Evolutionary conservation across 2,888 invertebrate genomes (phyloP).

Genomic region (Volucella zonaria): DNA sequence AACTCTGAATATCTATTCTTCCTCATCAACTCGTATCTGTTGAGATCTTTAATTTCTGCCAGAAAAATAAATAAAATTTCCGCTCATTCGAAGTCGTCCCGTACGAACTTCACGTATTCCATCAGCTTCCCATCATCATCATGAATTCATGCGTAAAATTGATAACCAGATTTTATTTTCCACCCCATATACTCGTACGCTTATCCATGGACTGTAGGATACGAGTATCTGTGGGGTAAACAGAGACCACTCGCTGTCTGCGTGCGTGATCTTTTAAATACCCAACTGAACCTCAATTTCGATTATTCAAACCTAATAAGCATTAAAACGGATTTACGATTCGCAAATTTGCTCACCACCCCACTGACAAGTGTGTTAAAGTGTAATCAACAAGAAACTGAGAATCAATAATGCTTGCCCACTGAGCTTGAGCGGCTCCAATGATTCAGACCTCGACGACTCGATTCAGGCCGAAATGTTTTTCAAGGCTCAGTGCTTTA

Average conservation of each 20-base stretch:
- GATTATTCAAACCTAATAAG: conserved; percentile 66
- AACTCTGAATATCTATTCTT: no score
- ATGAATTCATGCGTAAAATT: conserved; percentile 54
- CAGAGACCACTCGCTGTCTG: background rate
- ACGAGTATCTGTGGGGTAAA: no score
- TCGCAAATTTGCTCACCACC: conserved; percentile 24
- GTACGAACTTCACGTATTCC: background rate
- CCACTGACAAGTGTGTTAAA: conserved; percentile 12
- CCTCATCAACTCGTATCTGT: no score
- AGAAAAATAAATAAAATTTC: no score
- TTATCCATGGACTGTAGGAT: conserved; percentile 16
- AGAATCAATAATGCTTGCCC: conserved; percentile 40
- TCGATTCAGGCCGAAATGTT: no score
- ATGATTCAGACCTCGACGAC: no score
- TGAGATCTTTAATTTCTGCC: no score
- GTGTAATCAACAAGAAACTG: conserved; percentile 65
- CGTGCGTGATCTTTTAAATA: conserved; percentile 2
- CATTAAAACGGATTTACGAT: conserved; percentile 63
- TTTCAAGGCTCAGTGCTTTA: background rate
- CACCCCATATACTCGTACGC: conserved; percentile 20
- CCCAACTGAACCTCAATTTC: conserved; percentile 45
- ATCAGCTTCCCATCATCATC: conserved; percentile 13
- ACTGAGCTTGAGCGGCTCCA: background rate
- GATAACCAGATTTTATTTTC: conserved; percentile 50
- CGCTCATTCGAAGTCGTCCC: no score